Conservation (phyloP, 2,888 invertebrate genomes). For the Drosophila subquinaria region DNA sequence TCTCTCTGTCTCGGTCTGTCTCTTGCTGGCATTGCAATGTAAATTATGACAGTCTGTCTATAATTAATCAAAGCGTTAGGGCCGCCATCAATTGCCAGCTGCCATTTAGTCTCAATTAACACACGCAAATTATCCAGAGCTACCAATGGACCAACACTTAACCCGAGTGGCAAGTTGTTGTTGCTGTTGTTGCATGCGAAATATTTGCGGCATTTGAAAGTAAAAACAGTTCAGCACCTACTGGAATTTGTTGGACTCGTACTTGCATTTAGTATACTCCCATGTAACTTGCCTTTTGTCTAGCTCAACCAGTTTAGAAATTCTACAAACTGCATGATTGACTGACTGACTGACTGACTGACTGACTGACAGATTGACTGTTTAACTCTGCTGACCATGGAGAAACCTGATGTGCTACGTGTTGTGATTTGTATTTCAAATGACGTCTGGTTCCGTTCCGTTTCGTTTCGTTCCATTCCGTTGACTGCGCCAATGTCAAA, state of each 20-base stretch:
- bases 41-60: slow-evolving; percentile 78
- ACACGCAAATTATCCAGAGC: slow-evolving; percentile 67
- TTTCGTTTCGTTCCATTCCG: slow-evolving; percentile 31
- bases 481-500: slow-evolving; percentile 64
- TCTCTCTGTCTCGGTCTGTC: slow-evolving; percentile 15
- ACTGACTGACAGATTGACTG: slow-evolving; percentile 19
- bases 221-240: slow-evolving; percentile 73
- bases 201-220: slow-evolving; percentile 72
- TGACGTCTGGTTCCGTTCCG: slow-evolving; percentile 81
- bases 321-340: slow-evolving; percentile 60
- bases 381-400: slow-evolving; percentile 49
- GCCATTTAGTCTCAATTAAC: slow-evolving; percentile 75
- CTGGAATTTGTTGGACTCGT: slow-evolving; percentile 59
- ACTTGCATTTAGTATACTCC: slow-evolving; percentile 22
- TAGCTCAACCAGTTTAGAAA: slow-evolving; percentile 75
- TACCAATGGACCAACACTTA: slow-evolving; percentile 17
- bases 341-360: slow-evolving; percentile 38
- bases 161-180: neutral
- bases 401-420: slow-evolving; percentile 74
- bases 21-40: slow-evolving; percentile 48
- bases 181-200: slow-evolving; percentile 27
- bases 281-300: slow-evolving; percentile 54
- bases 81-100: slow-evolving; percentile 58
- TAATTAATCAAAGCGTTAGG: slow-evolving; percentile 81
- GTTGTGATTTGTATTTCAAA: slow-evolving; percentile 78